Conservation (phyloP, 2,888 invertebrate species). For the Pristionchus mayeri region DNA sequence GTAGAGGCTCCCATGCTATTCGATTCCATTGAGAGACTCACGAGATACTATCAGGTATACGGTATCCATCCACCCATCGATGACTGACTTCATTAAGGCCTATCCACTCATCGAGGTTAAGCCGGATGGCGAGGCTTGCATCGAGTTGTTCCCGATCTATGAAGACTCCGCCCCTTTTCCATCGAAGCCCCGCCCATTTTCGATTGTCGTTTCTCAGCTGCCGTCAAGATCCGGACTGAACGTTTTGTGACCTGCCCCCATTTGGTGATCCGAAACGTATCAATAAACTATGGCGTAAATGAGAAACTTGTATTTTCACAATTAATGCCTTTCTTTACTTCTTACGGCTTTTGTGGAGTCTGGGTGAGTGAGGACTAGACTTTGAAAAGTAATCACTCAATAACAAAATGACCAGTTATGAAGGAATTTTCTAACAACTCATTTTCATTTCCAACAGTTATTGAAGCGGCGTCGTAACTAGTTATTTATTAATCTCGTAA, state of each 20-base stretch:
- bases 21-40: constrained; percentile 20
- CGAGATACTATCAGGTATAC: constrained; percentile 22
- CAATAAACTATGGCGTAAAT: constrained; percentile 38
- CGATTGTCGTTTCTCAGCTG: constrained; percentile 31
- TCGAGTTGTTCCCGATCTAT: constrained; percentile 9
- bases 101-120: constrained; percentile 7
- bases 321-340: too few relatives aligned
- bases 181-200: constrained; percentile 20
- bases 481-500: too few relatives aligned
- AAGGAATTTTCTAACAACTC: too few relatives aligned
- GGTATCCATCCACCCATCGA: neutral
- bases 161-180: constrained; percentile 9
- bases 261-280: neutral
- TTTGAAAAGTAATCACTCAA: too few relatives aligned
- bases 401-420: too few relatives aligned
- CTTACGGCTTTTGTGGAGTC: too few relatives aligned
- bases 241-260: neutral
- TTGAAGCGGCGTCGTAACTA: too few relatives aligned
- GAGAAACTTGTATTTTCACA: neutral
- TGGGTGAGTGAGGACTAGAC: too few relatives aligned
- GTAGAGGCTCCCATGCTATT: neutral
- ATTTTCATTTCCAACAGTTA: too few relatives aligned
- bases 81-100: neutral
- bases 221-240: constrained; percentile 19
- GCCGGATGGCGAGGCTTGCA: neutral